Percentiles rank a stretch among this genome's conserved stretches.
These are phyloP conservation scores for Aelia acuminata DNA, from an alignment of 2,888 invertebrate genomes.

Conservation along the genomic window DNA sequence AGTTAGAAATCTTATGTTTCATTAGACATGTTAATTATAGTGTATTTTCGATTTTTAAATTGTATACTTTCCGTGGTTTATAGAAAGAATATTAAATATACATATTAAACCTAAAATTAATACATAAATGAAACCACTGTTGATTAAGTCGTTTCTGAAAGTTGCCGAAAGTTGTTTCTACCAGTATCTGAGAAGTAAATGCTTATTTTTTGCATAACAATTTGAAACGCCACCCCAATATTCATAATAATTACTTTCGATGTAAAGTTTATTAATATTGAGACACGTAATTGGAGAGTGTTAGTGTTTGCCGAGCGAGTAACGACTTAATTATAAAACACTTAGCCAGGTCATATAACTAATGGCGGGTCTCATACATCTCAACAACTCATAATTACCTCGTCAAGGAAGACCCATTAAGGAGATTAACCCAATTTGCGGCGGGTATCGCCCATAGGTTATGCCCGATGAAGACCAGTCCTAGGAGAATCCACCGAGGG, in stretches of 20 bases:
- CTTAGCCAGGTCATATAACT: conserved; percentile 29
- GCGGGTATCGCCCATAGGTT: conserved; percentile 14
- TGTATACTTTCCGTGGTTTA: neutral
- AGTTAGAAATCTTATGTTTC: too few species aligned
- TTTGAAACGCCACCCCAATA: neutral
- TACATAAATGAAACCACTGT: neutral
- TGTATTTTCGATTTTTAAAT: neutral
- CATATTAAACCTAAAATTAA: neutral
- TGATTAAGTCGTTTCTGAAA: neutral
- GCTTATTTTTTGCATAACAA: neutral
- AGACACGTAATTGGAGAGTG: conserved; percentile 13
- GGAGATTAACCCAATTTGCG: conserved; percentile 4
- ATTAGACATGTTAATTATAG: neutral
- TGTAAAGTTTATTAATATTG: conserved; percentile 4
- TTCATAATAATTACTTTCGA: neutral
- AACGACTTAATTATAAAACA: conserved; percentile 48
- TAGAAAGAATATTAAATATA: too few species aligned
- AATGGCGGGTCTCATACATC: conserved; percentile 24
- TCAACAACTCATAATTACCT: conserved; percentile 43
- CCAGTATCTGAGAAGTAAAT: neutral
- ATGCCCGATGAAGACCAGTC: neutral
- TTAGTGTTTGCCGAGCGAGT: conserved; percentile 7
- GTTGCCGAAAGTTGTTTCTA: neutral
- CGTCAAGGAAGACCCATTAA: conserved; percentile 47
- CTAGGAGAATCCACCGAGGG: neutral